Conservation (phyloP, 2,888 invertebrate species). For the Agrilus cyanescens region DNA sequence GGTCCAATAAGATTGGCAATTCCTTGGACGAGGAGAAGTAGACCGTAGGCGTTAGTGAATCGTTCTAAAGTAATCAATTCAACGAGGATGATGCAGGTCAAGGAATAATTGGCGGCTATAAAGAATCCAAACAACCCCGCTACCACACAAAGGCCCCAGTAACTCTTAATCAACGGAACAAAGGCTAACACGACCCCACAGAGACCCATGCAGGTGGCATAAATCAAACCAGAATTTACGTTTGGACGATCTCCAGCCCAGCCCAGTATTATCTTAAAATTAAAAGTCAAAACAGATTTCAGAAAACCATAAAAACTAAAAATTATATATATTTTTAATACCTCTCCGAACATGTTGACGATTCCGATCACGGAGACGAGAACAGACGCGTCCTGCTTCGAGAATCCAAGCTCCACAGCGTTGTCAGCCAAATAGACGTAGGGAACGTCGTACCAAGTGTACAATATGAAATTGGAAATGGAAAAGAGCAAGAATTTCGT, state of each 20-base stretch:
- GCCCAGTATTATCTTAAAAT: conserved; percentile 71
- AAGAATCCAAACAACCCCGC: conserved; percentile 79
- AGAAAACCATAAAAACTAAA: background rate
- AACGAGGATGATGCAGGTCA: conserved; percentile 82
- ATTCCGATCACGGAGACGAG: conserved; percentile 80
- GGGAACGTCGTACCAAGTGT: conserved; percentile 88
- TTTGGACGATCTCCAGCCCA: conserved; percentile 76
- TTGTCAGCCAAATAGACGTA: conserved; percentile 84
- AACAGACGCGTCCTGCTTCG: conserved; percentile 62
- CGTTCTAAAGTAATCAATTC: conserved; percentile 81
- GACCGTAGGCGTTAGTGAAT: conserved; percentile 84
- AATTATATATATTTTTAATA: conserved; percentile 27
- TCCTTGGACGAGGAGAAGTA: conserved; percentile 79
- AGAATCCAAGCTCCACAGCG: conserved; percentile 58
- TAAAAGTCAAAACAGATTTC: conserved; percentile 16
- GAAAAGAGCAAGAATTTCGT: conserved; percentile 66
- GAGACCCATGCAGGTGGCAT: conserved; percentile 66
- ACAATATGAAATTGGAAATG: conserved; percentile 78
- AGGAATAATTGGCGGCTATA: conserved; percentile 84
- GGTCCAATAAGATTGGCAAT: conserved; percentile 83
- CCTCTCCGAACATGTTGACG: conserved; percentile 80
- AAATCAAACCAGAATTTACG: conserved; percentile 66
- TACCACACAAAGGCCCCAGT: conserved; percentile 47
- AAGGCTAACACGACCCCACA: conserved; percentile 56
- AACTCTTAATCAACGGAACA: conserved; percentile 49